Percentiles rank a stretch among this genome's conserved stretches.
These are phyloP conservation scores for Egretta garzetta DNA, from an alignment of 2,113 vertebrate species.

Conservation along the genomic window DNA sequence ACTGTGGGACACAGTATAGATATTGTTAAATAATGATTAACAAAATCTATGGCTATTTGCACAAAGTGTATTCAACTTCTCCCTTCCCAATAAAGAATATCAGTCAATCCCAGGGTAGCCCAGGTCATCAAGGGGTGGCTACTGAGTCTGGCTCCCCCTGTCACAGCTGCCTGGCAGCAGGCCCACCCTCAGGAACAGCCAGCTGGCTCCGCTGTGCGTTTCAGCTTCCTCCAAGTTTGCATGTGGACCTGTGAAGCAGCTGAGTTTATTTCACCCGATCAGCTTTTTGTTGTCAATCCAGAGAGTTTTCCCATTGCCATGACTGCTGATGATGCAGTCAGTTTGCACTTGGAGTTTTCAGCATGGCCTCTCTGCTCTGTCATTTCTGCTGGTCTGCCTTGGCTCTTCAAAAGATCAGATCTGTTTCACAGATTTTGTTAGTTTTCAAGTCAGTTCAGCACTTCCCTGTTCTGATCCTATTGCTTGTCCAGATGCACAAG, in stretches of 20 bases:
- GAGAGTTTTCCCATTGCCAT: not conserved
- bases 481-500: not conserved
- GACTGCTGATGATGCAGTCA: not conserved
- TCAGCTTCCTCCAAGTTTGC: slow-evolving; percentile 3
- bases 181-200: slow-evolving; percentile 27
- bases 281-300: slow-evolving; percentile 19
- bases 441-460: not conserved
- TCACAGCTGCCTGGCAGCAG: slow-evolving; percentile 40
- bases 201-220: slow-evolving; percentile 27
- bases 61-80: not conserved
- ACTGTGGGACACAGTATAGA: not conserved
- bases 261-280: not conserved
- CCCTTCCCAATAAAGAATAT: not conserved
- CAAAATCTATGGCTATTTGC: not conserved
- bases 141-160: not conserved
- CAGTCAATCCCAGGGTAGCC: not conserved
- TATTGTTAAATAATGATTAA: not conserved
- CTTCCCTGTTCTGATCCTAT: not conserved
- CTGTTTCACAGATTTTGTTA: not conserved
- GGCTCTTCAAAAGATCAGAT: not conserved
- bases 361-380: not conserved
- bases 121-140: slow-evolving; percentile 26
- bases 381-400: not conserved
- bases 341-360: not conserved
- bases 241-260: slow-evolving; percentile 25